Evolutionary conservation across 1,140 invertebrate genomes (phyloP).

Genomic region (Drosophila melanogaster): Release_6_plus_ISO1_MT NT_033779.5:11094001-11094500

Average conservation of each 20-base stretch:
- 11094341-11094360: conserved; percentile 94
- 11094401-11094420: conserved; percentile 92
- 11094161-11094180: conserved; percentile 95
- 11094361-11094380: conserved; percentile 94
- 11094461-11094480: conserved; percentile 90
- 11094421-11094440: conserved; percentile 88
- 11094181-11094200: conserved; percentile 91
- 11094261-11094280: conserved; percentile 91
- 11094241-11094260: conserved; percentile 94
- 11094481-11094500: conserved; percentile 87
- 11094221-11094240: conserved; percentile 85
- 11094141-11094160: conserved; percentile 84
- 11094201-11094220: conserved; percentile 50
- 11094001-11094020: conserved; percentile 94
- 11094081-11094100: conserved; percentile 92
- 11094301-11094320: conserved; percentile 65
- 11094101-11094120: conserved; percentile 23
- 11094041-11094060: conserved; percentile 91
- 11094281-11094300: conserved; percentile 54
- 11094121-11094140: conserved; percentile 35
- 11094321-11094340: conserved; percentile 85
- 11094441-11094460: conserved; percentile 90
- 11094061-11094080: conserved; percentile 97
- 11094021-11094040: conserved; percentile 94
- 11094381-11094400: conserved; percentile 93